Conservation (phyloP, 2,888 invertebrate species). For the Drosophila meridiana region DNA sequence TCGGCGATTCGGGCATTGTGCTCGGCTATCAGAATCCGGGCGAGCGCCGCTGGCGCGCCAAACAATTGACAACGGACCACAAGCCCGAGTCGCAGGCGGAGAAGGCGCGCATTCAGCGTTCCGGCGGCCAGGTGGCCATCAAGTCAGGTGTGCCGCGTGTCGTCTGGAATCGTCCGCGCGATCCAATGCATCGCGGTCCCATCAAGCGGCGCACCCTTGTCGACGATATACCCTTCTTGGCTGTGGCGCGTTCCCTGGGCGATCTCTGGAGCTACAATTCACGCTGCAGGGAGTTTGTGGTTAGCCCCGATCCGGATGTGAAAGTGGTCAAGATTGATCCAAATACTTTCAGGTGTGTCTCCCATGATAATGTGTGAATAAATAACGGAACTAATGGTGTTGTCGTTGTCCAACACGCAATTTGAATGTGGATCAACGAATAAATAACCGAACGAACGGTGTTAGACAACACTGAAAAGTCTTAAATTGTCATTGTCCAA, state of each 20-base stretch:
- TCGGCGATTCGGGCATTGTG: constrained; percentile 98
- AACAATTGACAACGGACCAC: constrained; percentile 95
- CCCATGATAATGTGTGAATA: neutral
- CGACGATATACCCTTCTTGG: constrained; percentile 97
- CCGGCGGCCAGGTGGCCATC: constrained; percentile 91
- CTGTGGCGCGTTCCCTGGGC: constrained; percentile 97
- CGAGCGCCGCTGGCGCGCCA: constrained; percentile 91
- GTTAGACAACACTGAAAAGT: neutral
- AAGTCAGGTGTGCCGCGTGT: constrained; percentile 96
- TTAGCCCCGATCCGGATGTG: constrained; percentile 99
- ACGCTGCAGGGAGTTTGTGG: constrained; percentile 95
- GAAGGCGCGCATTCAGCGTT: constrained; percentile 92
- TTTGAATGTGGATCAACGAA: too few relatives aligned
- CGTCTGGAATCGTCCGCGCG: constrained; percentile 97
- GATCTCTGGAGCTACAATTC: constrained; percentile 99
- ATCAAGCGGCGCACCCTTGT: constrained; percentile 95
- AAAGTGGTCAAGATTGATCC: constrained; percentile 93
- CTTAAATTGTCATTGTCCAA: too few relatives aligned
- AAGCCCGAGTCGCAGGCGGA: constrained; percentile 96
- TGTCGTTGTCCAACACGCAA: too few relatives aligned
- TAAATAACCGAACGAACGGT: too few relatives aligned
- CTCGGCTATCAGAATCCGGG: constrained; percentile 92
- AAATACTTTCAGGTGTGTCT: constrained; percentile 87
- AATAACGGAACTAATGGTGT: too few relatives aligned
- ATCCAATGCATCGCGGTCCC: constrained; percentile 90